Conservation (phyloP, 2,797 vertebrate species). For the Acipenser ruthenus region DNA sequence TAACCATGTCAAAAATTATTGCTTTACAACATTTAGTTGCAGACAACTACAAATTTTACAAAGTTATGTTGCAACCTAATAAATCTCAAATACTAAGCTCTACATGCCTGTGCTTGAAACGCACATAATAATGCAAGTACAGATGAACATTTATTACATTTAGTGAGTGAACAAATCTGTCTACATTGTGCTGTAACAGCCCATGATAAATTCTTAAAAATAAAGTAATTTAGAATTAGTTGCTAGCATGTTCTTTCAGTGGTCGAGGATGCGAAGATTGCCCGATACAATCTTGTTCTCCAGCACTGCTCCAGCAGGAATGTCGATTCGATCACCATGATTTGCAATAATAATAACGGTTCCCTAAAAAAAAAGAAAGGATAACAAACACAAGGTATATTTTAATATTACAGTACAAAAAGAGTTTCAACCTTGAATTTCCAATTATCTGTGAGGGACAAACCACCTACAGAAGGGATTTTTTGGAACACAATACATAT, state of each 20-base stretch:
- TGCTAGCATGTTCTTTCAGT: conserved; percentile 55
- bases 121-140: not conserved
- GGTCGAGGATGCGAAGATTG: conserved; percentile 94
- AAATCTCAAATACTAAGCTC: not conserved
- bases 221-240: too few species aligned
- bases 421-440: too few species aligned
- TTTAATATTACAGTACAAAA: too few species aligned
- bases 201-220: not conserved
- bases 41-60: not conserved
- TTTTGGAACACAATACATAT: too few species aligned
- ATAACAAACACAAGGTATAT: too few species aligned
- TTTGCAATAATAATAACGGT: conserved; percentile 98
- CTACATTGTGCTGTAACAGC: conserved; percentile 9
- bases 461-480: too few species aligned
- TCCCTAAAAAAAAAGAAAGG: conserved; percentile 56
- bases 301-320: conserved; percentile 83
- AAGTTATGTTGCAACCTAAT: not conserved
- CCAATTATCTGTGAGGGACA: too few species aligned
- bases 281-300: conserved; percentile 98
- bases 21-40: conserved; percentile 36
- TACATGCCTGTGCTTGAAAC: not conserved
- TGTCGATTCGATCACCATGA: conserved; percentile 91
- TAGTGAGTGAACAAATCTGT: not conserved
- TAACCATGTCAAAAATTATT: conserved; percentile 48
- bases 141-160: conserved; percentile 9